phyloP scores from a whole-genome alignment of 2,888 invertebrate species.

The Philopedon plagiatum region DNA sequence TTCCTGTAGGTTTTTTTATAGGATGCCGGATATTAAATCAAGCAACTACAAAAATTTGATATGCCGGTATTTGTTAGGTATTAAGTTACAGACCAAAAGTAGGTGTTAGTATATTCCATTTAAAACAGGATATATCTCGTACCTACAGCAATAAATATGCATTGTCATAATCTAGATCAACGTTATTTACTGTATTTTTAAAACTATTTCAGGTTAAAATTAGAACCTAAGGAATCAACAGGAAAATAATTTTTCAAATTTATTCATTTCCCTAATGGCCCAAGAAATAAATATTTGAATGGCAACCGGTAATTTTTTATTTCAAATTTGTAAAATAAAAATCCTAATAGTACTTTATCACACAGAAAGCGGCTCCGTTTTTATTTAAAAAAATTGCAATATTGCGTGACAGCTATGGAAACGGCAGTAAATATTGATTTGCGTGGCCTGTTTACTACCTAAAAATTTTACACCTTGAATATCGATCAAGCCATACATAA shows the following conservation, averaged over 20 bases:
- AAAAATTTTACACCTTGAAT: slow-evolving; percentile 20
- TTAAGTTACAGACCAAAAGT: too few species aligned
- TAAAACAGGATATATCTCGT: too few species aligned
- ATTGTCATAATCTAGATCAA: too few species aligned
- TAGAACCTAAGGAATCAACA: not conserved
- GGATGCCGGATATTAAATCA: too few species aligned
- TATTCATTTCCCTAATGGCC: not conserved
- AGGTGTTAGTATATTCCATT: too few species aligned
- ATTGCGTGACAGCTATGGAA: slow-evolving; percentile 33
- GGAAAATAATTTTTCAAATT: not conserved
- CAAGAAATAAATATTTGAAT: not conserved
- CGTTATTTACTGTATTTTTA: too few species aligned
- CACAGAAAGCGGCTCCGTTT: slow-evolving; percentile 14
- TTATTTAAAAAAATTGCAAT: slow-evolving; percentile 38
- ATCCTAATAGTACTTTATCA: slow-evolving; percentile 23
- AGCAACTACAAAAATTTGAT: too few species aligned
- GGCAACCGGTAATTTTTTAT: slow-evolving; percentile 19
- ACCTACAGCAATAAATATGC: too few species aligned
- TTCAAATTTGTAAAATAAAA: slow-evolving; percentile 35
- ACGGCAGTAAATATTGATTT: slow-evolving; percentile 31
- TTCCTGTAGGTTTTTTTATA: too few species aligned
- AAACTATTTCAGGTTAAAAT: too few species aligned
- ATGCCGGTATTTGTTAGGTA: too few species aligned
- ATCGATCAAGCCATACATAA: not conserved
- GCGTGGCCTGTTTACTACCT: slow-evolving; percentile 12